Percentiles rank a stretch among this genome's conserved stretches.
phyloP scores from a whole-genome alignment of 2,797 vertebrate genomes.

The Corythornis leucogaster region DNA sequence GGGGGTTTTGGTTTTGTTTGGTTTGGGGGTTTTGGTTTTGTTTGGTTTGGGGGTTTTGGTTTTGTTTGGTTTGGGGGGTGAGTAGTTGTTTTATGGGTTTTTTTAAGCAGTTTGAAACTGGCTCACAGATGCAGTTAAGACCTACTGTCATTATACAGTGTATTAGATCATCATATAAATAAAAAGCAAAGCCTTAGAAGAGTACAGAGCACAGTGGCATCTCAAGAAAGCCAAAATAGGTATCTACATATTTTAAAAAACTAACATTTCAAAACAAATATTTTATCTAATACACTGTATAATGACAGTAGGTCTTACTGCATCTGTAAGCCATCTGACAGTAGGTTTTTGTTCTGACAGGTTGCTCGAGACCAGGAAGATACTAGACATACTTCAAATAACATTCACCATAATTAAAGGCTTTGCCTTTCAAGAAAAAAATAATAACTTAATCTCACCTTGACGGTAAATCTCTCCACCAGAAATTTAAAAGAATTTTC shows the following conservation, averaged over 20 bases:
- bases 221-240: background rate
- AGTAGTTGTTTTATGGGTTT: background rate
- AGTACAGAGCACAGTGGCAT: background rate
- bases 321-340: background rate
- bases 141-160: background rate
- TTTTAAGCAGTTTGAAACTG: background rate
- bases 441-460: background rate
- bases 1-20: too few relatives aligned
- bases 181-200: background rate
- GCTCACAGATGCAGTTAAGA: background rate
- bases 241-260: background rate
- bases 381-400: background rate
- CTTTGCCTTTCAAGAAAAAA: background rate
- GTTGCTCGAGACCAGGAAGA: background rate
- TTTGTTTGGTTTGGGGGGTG: background rate
- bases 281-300: background rate
- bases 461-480: background rate
- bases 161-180: background rate
- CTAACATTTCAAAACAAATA: background rate
- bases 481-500: background rate
- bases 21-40: too few relatives aligned
- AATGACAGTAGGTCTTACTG: background rate
- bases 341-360: background rate
- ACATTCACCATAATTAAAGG: background rate
- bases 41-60: background rate